Evolutionary conservation across 2,113 vertebrate species (phyloP), one percentile per base, ranked within the genome.

Genomic region (Callithrix jacchus): DNA sequence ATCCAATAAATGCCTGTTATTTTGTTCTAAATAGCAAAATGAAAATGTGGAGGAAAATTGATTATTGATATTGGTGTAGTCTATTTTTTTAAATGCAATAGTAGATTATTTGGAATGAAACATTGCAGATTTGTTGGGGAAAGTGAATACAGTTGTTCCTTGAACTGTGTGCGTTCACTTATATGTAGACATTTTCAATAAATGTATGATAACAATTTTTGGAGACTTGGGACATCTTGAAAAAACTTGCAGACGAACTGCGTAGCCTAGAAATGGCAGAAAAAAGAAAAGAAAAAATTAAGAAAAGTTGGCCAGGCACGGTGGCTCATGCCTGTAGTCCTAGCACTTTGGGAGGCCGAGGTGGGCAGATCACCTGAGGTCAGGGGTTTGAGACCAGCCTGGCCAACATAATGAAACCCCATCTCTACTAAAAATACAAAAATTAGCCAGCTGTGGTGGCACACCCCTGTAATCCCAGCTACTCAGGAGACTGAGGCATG

Each of bases 11-110:
- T 42, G 30, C 68, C 74, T 85, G 37, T 56, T 92, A 23, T 88
- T 89, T 93, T 84, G 58, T 93, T 96, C 47, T 80, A 86, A 89
- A 93, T 18, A 96, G 73, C 58, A 91, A 80, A 86, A 91, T 86
- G 49, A 96, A 96, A 89, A 94, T 52, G 42, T 11, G 66, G 80
- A 93, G 58, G 49, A 89, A 84, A 92, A 93, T 42, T 47, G 89
- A 73, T 92, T 45, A 95, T 13, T 97, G 68, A 89, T 87, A 82
- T 92, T 68, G 79, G 47, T 27, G 18, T 68, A 47, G 37, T 71
- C 25, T 88, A 56, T 58, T 71, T 87, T 74, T 93, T 74, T 82
- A 87, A 30, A 79, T 30, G 23, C 16, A 56, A 52, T 10, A 66
- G 35, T 71, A 76, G 83, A 82, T 84, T 68, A 86, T 16, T 71